Conservation (phyloP, 2,797 vertebrate genomes). For the Choloepus didactylus region DNA sequence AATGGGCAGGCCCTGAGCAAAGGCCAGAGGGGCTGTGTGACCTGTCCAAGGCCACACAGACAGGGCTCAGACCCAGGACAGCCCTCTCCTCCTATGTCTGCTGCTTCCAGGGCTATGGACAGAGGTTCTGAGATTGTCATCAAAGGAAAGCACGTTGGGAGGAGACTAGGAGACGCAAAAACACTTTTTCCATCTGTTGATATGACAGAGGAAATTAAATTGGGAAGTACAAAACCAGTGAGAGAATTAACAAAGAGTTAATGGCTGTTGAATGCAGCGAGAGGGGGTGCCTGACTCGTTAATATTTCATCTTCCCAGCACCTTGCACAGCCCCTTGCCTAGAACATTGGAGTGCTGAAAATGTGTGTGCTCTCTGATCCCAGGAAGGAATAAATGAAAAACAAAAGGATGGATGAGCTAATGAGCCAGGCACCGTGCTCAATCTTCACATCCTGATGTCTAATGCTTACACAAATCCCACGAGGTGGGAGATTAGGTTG, state of each 20-base stretch:
- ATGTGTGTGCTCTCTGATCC: background rate
- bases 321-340: too few species aligned
- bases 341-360: background rate
- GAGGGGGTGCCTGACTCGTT: background rate
- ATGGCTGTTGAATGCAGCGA: background rate
- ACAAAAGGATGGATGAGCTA: background rate
- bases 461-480: background rate
- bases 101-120: background rate
- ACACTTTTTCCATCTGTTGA: background rate
- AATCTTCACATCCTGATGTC: background rate
- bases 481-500: background rate
- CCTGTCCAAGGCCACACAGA: background rate
- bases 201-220: background rate
- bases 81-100: background rate
- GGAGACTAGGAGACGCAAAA: background rate
- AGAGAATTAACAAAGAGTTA: background rate
- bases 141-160: background rate
- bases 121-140: background rate
- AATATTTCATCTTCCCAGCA: background rate
- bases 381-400: background rate
- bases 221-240: background rate
- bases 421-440: background rate
- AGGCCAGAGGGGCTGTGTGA: too few species aligned
- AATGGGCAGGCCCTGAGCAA: fast-evolving
- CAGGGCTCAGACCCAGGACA: background rate